Evolutionary conservation across 2,113 vertebrate species (phyloP), one percentile per base, ranked within the genome.

Genomic region (Todiramphus saurophagus): DNA sequence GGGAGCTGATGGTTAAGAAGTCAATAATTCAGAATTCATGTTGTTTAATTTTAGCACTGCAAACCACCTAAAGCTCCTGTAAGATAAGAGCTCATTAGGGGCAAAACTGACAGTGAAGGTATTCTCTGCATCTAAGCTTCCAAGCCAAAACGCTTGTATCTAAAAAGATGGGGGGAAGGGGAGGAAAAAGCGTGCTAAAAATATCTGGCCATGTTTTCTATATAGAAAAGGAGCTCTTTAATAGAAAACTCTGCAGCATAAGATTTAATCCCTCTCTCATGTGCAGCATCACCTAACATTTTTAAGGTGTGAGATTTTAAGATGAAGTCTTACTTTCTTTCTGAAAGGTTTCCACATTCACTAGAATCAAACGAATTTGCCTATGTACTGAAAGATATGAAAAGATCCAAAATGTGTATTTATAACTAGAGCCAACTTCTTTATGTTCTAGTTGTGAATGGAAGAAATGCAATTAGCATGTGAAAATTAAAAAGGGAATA

Each of bases 401-500:
- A 50, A 77, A 56, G 16, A 62, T 31, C 62, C 4, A 13, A 59
- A 78, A 68, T 63, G 3, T 60, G 7, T 35, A 53, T 93, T 88
- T 82, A 68, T 55, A 89, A 76, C 37, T 35, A 73, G 16, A 69
- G 15, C 15, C 11, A 78, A 41, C 44, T 66, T 77, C 35, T 75
- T 2, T 0, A 8, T 7, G 1, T 62, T 88, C 48, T 51, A 58
- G 19, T 60, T 79, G 44, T 84, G 62, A 96, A 89, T 87, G 66
- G 53, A 95, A 80, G 17, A 72, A 89, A 63, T 33, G 28, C 16
- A 93, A 94, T 92, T 89, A 90, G 20, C 76, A 90, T 55, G 44
- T 78, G 53, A 87, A 89, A 94, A 93, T 90, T 82, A 84, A 76
- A 90, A 93, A 69, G 33, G 11, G 23, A 72, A 87, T 35, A 66